Evolutionary conservation across 2,888 invertebrate genomes (phyloP), one percentile per base, ranked within the genome.

Genomic region (Drosophila neoperkinsi): DNA sequence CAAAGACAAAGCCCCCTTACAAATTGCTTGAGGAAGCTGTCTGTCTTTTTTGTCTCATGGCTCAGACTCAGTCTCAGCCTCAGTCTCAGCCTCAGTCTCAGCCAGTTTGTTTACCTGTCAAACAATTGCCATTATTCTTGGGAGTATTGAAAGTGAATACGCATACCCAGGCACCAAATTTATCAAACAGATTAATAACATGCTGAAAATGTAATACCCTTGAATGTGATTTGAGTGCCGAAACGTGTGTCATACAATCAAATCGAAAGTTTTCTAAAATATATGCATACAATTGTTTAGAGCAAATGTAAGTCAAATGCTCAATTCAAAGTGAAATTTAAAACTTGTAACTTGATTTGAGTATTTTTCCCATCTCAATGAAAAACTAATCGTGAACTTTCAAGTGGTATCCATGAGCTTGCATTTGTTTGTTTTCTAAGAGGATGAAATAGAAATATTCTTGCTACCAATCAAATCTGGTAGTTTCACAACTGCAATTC

Each of bases 41-140:
- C 77, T 58, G 57, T 65, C 76, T 71, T 52, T 38, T 38, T 53
- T 63, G 63, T 61, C 56, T 56, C 59, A 30, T 46, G 65, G 5
- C 16, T 41, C 5, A 21, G 46, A 4, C 21, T 28, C 69, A 64
- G 52, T 49, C 13, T 41, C 13, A 43, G 64, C 1, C 5, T 53
- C 25, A 38, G 38, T 6, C 18, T 11, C 21, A 3, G 65, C 0
- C 16, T 41, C 16, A 16, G 21, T 63, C 67, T 57, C 71, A 64
- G 57, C 30, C 70, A 57, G 74, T 63, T 84, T 73, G 80, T 75
- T 77, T 74, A 81, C 84, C 81, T 88, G 83, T 59, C 86, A 38
- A 60, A 71, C 81, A 82, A 78, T 86, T 86, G 80, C 87, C 87
- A 88, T 85, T 85, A 88, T 85, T 85, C 85, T 85, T 85, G 77